Evolutionary conservation across 2,888 invertebrate genomes (phyloP).

Genomic region (Gnatocerus cornutus): DNA sequence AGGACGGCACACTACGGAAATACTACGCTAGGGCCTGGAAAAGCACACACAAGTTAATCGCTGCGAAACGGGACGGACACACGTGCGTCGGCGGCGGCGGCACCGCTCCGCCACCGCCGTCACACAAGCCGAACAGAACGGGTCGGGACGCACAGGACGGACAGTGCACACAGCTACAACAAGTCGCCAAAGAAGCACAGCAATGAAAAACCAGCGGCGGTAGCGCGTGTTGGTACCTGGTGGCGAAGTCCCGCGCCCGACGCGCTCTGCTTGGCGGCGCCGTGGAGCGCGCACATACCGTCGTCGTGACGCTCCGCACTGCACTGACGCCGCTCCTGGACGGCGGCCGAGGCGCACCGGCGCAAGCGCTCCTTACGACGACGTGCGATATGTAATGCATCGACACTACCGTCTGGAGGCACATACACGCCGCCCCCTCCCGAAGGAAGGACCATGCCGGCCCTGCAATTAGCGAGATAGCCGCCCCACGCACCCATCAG

Average conservation of each 20-base stretch:
- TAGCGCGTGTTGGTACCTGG: constrained; percentile 54
- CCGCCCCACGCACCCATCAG: constrained; percentile 6
- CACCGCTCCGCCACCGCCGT: constrained; percentile 43
- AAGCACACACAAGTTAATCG: constrained; percentile 56
- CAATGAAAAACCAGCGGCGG: constrained; percentile 15
- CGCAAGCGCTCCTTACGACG: constrained; percentile 51
- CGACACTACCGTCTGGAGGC: constrained; percentile 59
- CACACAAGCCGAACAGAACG: constrained; percentile 53
- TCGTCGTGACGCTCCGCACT: constrained; percentile 67
- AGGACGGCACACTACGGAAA: constrained; percentile 51
- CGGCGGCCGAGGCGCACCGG: constrained; percentile 52
- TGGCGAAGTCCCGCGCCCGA: constrained; percentile 63
- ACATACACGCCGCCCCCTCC: constrained; percentile 21
- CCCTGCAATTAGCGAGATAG: constrained; percentile 24
- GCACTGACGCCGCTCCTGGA: constrained; percentile 65
- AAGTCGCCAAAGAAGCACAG: constrained; percentile 42
- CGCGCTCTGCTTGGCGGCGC: constrained; percentile 64
- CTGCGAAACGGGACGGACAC: constrained; percentile 53
- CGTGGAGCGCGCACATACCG: constrained; percentile 64
- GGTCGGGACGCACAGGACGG: constrained; percentile 53
- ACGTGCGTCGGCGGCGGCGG: constrained; percentile 50
- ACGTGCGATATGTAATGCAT: constrained; percentile 59
- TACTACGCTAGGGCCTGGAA: constrained; percentile 59
- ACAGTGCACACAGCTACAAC: constrained; percentile 46
- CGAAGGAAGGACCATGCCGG: constrained; percentile 15